These are phyloP conservation scores for Pungitius pungitius DNA, from an alignment of 2,113 vertebrate genomes.

Conservation along the genomic window DNA sequence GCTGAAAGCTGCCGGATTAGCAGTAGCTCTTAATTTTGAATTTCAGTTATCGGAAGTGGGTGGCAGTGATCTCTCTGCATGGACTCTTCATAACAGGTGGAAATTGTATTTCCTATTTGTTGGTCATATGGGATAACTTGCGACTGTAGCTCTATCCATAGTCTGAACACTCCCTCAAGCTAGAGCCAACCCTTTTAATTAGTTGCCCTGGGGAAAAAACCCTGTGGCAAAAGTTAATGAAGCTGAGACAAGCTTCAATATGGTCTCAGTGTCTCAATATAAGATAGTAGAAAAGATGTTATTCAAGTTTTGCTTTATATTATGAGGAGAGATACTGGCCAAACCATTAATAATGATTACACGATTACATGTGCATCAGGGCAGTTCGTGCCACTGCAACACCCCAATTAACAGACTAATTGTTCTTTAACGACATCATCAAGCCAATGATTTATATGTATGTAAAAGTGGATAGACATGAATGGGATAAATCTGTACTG, in stretches of 20 bases:
- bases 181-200: background rate
- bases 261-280: background rate
- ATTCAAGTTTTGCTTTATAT: constrained; percentile 31
- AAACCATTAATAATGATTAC: constrained; percentile 13
- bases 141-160: background rate
- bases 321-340: constrained; percentile 16
- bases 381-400: background rate
- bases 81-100: no score
- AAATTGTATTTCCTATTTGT: no score
- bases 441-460: constrained; percentile 1
- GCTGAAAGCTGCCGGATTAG: no score
- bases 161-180: background rate
- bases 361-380: background rate
- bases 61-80: no score
- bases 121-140: background rate
- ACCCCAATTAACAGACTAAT: constrained; percentile 9
- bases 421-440: constrained; percentile 8
- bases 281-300: constrained; percentile 2
- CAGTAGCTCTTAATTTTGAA: no score
- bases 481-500: background rate
- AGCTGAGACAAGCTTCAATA: background rate
- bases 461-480: background rate
- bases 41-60: no score
- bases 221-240: background rate
- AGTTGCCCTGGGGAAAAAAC: background rate